phyloP scores from a whole-genome alignment of 2,113 vertebrate species.

The Urocolius indicus region DNA sequence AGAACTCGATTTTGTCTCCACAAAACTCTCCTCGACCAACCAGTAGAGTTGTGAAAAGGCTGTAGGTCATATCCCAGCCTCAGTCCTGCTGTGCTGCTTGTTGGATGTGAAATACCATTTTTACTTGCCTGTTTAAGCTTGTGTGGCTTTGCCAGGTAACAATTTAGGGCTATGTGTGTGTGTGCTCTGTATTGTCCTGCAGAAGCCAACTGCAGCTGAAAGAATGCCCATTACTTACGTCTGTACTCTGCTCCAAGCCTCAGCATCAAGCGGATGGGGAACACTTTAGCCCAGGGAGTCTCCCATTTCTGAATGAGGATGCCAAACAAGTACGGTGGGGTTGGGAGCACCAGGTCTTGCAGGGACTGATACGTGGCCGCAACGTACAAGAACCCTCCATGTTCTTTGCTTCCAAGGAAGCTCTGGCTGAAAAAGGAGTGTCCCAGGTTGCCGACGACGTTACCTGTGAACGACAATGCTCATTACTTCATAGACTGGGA shows the following conservation, averaged over 20 bases:
- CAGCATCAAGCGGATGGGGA: constrained; percentile 96
- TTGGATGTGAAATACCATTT: not conserved
- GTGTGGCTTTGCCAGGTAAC: not conserved
- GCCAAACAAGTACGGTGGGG: constrained; percentile 94
- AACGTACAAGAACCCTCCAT: constrained; percentile 96
- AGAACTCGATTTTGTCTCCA: not conserved
- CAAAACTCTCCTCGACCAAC: not conserved
- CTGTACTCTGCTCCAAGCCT: constrained; percentile 96
- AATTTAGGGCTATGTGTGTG: not conserved
- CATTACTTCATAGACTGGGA: not conserved
- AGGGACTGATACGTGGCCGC: constrained; percentile 94
- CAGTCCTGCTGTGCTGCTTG: not conserved
- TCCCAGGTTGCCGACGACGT: constrained; percentile 92
- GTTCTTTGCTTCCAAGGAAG: constrained; percentile 96
- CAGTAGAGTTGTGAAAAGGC: not conserved
- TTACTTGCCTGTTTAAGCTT: not conserved
- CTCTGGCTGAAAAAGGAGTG: constrained; percentile 98
- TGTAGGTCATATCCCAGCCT: not conserved
- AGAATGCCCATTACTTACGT: constrained; percentile 81
- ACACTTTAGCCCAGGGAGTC: constrained; percentile 98
- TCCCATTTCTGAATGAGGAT: constrained; percentile 99
- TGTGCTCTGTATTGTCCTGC: not conserved
- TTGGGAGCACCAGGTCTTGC: constrained; percentile 94
- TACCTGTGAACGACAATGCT: constrained; percentile 79
- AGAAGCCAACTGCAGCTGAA: not conserved